Base-by-base conservation (phyloP, 2,888 invertebrate genomes). In the Neuroscelio doddi region DNA sequence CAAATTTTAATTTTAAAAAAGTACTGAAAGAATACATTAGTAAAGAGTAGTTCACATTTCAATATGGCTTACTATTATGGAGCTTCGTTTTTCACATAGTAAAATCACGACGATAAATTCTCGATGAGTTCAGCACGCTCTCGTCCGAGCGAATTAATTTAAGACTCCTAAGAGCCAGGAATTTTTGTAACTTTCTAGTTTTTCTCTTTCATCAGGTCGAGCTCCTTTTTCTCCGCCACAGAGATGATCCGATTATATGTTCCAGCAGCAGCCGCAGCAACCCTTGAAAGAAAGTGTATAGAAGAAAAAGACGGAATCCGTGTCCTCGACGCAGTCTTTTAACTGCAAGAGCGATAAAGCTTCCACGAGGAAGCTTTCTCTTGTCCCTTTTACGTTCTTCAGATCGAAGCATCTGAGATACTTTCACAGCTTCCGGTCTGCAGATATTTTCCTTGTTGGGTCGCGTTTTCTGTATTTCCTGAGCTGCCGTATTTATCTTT, bases 121-220 rank as follows among this genome's bases (percentile, higher is more conserved):
- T 30, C 39, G 45, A 27, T 47, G 64, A 32, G 46, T 56, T 49
- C 50, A 9, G 44, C 44, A 46, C 64, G 64, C 63, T 63, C 64
- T 61, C 71, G 73, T 74, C 76, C 72, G 64, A 70, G 73, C 69
- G 75, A 78, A 78, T 78, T 78, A 76, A 77, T 78, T 78, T 77
- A 77, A 76, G 73, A 74, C 75, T 71, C 70, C 71, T 65, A 62
- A 65, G 68, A 71, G 68, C 70, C 69, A 63, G 73, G 72, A 76
- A 78, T 76, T 76, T 77, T 75, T 73, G 71, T 75, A 72, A 76
- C 75, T 74, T 78, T 78, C 75, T 74, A 70, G 73, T 55, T 67
- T 72, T 27, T 46, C 30, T 42, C 34, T 27, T 49, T 21, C 55
- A 38, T 45, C 39, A 41, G 26, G 42, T 53, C 49, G 47, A 29